Conservation (phyloP, 2,113 vertebrate species). For the Ophiodon elongatus region DNA sequence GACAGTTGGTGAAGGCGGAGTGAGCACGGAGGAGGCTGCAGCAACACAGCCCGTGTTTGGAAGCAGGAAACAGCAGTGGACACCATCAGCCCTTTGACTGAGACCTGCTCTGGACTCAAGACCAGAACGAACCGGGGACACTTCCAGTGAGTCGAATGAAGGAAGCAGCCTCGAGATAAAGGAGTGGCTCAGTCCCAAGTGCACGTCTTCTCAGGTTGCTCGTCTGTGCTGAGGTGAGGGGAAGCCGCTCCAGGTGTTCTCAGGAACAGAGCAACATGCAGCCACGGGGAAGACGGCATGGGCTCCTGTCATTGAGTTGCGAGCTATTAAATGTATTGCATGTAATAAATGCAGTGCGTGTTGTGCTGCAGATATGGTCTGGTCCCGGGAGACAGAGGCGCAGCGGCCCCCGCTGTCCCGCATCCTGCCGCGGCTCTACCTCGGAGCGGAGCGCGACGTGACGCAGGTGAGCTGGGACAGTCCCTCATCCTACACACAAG, state of each 20-base stretch:
- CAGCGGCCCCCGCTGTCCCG: constrained; percentile 78
- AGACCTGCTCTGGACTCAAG: not conserved
- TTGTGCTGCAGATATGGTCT: constrained; percentile 77
- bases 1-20: constrained; percentile 16
- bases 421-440: constrained; percentile 86
- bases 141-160: not conserved
- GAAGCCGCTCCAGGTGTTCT: not conserved
- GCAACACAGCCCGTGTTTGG: too few species aligned
- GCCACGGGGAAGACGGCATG: too few species aligned
- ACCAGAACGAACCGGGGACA: not conserved
- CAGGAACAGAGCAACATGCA: too few species aligned
- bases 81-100: not conserved
- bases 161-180: too few species aligned
- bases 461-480: constrained; percentile 82
- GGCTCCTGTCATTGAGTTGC: not conserved
- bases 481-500: too few species aligned
- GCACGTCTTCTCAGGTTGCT: too few species aligned
- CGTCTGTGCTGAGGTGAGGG: too few species aligned
- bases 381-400: constrained; percentile 66
- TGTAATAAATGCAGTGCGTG: not conserved
- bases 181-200: too few species aligned
- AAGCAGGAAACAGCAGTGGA: not conserved
- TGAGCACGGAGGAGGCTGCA: not conserved
- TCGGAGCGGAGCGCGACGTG: constrained; percentile 87
- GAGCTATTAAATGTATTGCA: too few species aligned